Evolutionary conservation across 53 echinoderm and acorn worm species (phyloP).

Genomic region (Arbacia lixula): DNA sequence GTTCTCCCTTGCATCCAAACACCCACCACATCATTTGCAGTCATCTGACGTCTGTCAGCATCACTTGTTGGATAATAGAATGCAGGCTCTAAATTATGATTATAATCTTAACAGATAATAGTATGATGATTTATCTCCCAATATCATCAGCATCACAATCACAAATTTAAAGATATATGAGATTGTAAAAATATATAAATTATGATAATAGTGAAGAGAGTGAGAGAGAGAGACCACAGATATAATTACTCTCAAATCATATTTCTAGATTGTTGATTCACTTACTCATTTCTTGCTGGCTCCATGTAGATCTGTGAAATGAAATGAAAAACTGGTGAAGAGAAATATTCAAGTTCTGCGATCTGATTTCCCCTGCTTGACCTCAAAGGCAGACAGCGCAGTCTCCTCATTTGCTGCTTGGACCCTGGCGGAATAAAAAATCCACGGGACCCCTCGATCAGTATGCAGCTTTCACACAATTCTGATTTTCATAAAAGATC

Average conservation of each 20-base stretch:
- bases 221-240: slow-evolving; percentile 30
- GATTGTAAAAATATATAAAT: slow-evolving; percentile 77
- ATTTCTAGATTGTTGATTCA: slow-evolving; percentile 10
- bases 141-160: slow-evolving; percentile 2
- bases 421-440: slow-evolving; percentile 45
- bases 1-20: no score
- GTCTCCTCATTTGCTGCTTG: slow-evolving; percentile 18
- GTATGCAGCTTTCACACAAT: slow-evolving; percentile 42
- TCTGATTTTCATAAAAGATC: slow-evolving; percentile 95
- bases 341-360: slow-evolving; percentile 26
- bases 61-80: slow-evolving; percentile 6
- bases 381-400: neutral
- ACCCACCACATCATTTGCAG: no score
- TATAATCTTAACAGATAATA: slow-evolving; percentile 29
- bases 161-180: slow-evolving; percentile 16
- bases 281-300: slow-evolving; percentile 27
- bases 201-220: slow-evolving; percentile 81
- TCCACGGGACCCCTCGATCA: slow-evolving; percentile 49
- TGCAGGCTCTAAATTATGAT: slow-evolving; percentile 29
- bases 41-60: no score
- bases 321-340: slow-evolving; percentile 17
- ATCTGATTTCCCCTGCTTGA: slow-evolving; percentile 16
- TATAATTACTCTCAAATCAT: slow-evolving; percentile 74
- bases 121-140: slow-evolving; percentile 40
- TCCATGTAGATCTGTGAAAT: slow-evolving; percentile 3